Base-by-base conservation (phyloP, 2,113 vertebrate genomes). In the Etia nguti region DNA sequence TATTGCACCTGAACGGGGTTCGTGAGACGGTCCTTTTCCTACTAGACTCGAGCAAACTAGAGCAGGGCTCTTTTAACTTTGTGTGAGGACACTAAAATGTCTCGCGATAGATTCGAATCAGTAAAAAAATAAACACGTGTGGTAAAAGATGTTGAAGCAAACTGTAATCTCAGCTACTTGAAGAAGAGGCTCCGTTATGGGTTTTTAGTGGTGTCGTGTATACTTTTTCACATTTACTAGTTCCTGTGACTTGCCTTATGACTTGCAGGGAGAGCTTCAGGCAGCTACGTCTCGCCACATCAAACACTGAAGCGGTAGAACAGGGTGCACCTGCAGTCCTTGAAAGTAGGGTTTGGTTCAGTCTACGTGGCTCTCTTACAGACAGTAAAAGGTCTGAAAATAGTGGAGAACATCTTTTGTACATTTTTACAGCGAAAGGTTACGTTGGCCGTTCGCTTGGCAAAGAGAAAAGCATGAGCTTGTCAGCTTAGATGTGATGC, bases 221-320 rank as follows among this genome's bases (percentile, higher is more conserved):
- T 13, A 6, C 20, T 59, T 80, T 73, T 43, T 79, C 68, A 82
- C 70, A 62, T 87, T 80, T 5, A 41, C 38, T 81, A 52, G 83
- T 92, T 90, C 89, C 88, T 83, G 54, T 90, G 88, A 94, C 84
- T 94, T 94, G 93, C 95, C 93, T 95, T 95, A 94, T 84, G 84
- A 90, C 89, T 89, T 89, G 84, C 91, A 92, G 94, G 92, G 92
- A 88, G 89, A 90, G 90, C 85, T 84, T 86, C 86, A 91, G 93
- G 94, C 93, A 93, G 93, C 91, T 91, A 91, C 11, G 86, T 88
- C 73, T 86, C 81, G 73, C 89, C 82, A 84, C 81, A 77, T 24
- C 48, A 24, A 55, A 56, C 50, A 15, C 46, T 43, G 34, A 84
- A 60, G 70, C 20, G 81, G 82, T 88, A 38, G 54, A 84, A 43